Base-by-base conservation (phyloP, 2,113 vertebrate genomes). In the Dasyprocta punctata region DNA sequence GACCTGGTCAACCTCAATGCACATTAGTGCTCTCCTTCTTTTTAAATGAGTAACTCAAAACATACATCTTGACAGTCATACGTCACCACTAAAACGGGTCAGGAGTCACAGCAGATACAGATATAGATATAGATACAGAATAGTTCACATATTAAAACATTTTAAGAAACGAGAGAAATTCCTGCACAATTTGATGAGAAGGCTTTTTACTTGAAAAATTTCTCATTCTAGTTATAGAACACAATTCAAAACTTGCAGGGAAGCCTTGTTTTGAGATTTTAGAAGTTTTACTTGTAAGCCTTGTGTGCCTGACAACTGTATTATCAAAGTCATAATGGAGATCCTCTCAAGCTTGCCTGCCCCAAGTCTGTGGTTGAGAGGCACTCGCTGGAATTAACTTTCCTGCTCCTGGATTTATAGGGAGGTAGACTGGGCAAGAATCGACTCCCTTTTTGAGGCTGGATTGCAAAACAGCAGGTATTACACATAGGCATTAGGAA, bases 171-270 rank as follows among this genome's bases (percentile, higher is more conserved):
- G n/a, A 56, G 0, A 80, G 63, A 60, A 94, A 88, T 61, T 30
- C 33, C 87, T 85, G 3, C 28, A 73, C 63, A 60, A 78, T 17
- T 58, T 30, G 81, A 75, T 30, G 75, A 84, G 54, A 93, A 92
- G 89, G n/a, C 6, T 92, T 52, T 73, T 90, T 36, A 90, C 67
- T 89, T 92, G 47, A 63, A 49, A 80, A 80, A 87, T n/a, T 81
- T 85, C 80, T 84, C 9, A 0, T 24, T 5, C 33, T 81, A 65
- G 49, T 71, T 92, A 89, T 0, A 38, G 20, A 95, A 92, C 83
- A 81, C 19, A 93, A 89, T 60, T 5, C 44, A 71, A 49, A 83
- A 52, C 63, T 73, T n/a, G 78, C n/a, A 6, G 10, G 12, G 4
- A 26, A 4, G 22, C 36, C 30, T 93, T 38, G 69, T 84, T 93